These are phyloP conservation scores for Alouatta palliata DNA, from an alignment of 2,113 vertebrate species.

Conservation along the genomic window DNA sequence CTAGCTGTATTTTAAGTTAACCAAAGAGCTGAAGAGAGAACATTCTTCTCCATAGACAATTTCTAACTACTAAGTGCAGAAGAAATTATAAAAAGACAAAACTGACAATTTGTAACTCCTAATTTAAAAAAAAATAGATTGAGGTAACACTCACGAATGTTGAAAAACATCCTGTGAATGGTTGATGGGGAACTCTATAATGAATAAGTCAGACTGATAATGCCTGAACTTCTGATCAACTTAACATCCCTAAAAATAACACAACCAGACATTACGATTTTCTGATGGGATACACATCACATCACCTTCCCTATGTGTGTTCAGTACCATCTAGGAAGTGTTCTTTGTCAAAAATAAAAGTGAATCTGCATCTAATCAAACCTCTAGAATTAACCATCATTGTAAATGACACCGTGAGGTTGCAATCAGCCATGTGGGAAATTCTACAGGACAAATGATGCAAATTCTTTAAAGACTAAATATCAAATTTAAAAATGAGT, in stretches of 20 bases:
- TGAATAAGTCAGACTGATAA: not conserved
- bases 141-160: not conserved
- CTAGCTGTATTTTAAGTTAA: conserved; percentile 14
- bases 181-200: not conserved
- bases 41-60: not conserved
- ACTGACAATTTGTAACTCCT: not conserved
- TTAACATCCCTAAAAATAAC: not conserved
- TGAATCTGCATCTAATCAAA: conserved; percentile 13
- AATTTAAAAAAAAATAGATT: conserved; percentile 1
- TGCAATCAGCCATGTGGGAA: not conserved
- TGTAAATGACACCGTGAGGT: not conserved
- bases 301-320: not conserved
- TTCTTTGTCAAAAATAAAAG: not conserved
- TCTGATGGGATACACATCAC: not conserved
- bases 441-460: not conserved
- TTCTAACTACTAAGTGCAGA: not conserved
- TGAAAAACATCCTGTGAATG: not conserved
- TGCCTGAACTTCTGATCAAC: not conserved
- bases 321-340: not conserved
- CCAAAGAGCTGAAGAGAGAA: not conserved
- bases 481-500: conserved; percentile 14
- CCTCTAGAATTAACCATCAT: not conserved
- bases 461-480: conserved; percentile 37
- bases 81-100: not conserved
- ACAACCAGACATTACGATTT: not conserved